A percentile compares a stretch with the other conserved stretches of the same genome.
phyloP scores from a whole-genome alignment of 2,888 invertebrate species.

The Dioctria rufipes region DNA sequence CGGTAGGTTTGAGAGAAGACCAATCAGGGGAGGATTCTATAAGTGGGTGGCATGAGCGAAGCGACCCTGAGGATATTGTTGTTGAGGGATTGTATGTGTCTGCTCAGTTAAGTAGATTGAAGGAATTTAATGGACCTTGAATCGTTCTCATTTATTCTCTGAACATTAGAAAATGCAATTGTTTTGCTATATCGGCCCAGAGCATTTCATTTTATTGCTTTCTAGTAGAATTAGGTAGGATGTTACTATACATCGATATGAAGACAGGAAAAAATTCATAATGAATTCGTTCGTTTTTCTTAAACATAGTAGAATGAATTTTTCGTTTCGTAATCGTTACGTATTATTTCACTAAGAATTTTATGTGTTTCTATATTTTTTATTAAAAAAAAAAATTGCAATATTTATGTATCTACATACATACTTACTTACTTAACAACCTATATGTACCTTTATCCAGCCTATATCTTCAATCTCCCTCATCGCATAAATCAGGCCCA shows the following conservation, averaged over 20 bases:
- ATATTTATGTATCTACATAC: no score
- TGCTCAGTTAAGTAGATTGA: constrained; percentile 58
- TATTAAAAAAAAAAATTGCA: constrained; percentile 25
- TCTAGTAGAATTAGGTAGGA: constrained; percentile 15
- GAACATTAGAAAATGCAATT: constrained; percentile 58
- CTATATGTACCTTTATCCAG: background rate
- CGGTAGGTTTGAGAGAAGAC: background rate
- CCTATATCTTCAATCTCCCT: background rate
- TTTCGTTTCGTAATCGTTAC: background rate
- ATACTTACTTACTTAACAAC: background rate
- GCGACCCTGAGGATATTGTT: constrained; percentile 22
- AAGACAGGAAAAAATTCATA: background rate
- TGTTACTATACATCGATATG: background rate
- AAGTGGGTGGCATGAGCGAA: background rate
- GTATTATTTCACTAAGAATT: background rate
- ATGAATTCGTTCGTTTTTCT: background rate
- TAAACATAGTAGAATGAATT: background rate
- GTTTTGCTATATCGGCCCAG: constrained; percentile 54
- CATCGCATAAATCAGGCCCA: constrained; percentile 18
- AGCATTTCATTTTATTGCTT: constrained; percentile 46
- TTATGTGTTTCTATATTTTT: constrained; percentile 6
- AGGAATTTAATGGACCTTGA: constrained; percentile 60
- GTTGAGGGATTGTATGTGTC: constrained; percentile 46
- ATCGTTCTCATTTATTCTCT: constrained; percentile 58
- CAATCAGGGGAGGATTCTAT: constrained; percentile 2